phyloP scores from a whole-genome alignment of 2,113 vertebrate genomes.

The Crotalus helleri region DNA sequence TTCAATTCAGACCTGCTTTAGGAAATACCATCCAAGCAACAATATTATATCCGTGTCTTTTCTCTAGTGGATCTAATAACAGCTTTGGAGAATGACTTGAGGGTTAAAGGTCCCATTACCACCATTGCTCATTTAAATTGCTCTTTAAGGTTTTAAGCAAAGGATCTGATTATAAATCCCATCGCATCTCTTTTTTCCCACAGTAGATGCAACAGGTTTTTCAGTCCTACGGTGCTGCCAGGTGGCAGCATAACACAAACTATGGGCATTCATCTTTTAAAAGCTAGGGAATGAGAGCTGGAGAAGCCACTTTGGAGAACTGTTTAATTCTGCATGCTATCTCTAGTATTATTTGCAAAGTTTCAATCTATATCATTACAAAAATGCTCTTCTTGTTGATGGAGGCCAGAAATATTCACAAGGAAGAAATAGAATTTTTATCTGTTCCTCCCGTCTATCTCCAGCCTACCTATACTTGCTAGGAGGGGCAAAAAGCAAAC shows the following conservation, averaged over 20 bases:
- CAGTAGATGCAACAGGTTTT: not conserved
- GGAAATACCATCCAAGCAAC: not conserved
- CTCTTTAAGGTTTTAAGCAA: not conserved
- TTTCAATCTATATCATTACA: not conserved
- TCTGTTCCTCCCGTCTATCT: not conserved
- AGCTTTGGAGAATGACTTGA: not conserved
- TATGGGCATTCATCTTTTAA: not conserved
- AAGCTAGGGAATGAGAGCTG: not conserved
- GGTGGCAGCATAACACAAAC: constrained; percentile 61
- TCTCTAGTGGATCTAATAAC: too few species aligned
- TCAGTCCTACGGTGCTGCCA: constrained; percentile 39
- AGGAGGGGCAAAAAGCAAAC: not conserved
- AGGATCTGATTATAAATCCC: not conserved
- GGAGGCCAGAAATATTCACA: not conserved
- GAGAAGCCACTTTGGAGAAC: not conserved
- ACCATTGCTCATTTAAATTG: not conserved
- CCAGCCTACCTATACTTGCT: not conserved
- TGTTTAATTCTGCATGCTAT: not conserved
- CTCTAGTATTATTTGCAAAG: not conserved
- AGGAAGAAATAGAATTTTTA: not conserved
- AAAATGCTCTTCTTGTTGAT: not conserved
- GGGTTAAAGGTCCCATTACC: not conserved
- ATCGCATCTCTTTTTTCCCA: not conserved
- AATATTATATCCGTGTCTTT: not conserved
- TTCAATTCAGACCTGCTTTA: not conserved